Percentiles rank a stretch among this genome's conserved stretches.
Evolutionary conservation across 2,113 vertebrate genomes (phyloP).

Genomic region (Galbula dea): DNA sequence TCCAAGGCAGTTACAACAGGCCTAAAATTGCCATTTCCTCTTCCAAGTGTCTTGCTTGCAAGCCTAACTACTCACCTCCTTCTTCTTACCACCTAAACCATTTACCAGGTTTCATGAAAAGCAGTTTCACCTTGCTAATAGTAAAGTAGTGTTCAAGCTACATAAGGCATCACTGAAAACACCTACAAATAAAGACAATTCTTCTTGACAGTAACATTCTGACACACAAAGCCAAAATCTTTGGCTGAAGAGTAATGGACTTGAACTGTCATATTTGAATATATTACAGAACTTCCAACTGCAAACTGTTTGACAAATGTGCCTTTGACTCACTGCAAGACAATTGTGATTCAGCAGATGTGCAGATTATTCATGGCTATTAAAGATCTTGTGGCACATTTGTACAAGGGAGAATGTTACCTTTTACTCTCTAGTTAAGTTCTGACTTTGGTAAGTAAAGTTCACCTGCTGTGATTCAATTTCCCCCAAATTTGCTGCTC

Average conservation of each 20-base stretch:
- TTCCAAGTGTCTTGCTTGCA: no score
- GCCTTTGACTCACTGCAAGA: not conserved
- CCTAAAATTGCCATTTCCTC: no score
- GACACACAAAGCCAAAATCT: no score
- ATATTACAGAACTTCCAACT: not conserved
- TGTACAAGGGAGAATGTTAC: not conserved
- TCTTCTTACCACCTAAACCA: no score
- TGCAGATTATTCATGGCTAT: not conserved
- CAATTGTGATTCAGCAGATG: not conserved
- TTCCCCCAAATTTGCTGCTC: not conserved
- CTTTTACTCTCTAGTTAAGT: not conserved
- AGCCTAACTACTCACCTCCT: no score
- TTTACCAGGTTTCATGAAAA: no score
- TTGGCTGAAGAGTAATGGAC: not conserved
- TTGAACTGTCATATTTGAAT: not conserved
- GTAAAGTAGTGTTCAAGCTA: no score
- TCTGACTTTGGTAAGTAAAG: not conserved
- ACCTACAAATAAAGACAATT: no score
- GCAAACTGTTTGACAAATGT: not conserved
- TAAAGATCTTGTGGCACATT: not conserved
- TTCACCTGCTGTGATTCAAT: not conserved
- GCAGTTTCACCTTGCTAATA: no score
- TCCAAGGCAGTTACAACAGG: no score
- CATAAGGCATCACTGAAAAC: no score
- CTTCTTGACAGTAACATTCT: no score